These are phyloP conservation scores for Morpho achilles DNA, from an alignment of 2,888 invertebrate genomes.

Conservation along the genomic window DNA sequence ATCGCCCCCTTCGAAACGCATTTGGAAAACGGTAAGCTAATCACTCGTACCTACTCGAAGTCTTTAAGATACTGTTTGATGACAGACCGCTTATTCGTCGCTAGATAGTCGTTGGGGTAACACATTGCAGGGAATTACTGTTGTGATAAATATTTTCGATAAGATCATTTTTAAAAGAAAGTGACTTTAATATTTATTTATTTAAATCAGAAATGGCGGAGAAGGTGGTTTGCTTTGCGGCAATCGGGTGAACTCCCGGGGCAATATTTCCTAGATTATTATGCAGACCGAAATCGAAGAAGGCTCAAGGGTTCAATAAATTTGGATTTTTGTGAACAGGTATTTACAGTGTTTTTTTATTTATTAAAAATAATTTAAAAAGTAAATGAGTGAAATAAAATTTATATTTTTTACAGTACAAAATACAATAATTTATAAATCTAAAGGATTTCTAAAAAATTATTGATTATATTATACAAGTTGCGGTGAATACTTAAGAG, in stretches of 20 bases:
- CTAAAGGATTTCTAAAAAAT: too few relatives aligned
- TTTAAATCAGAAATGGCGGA: conserved; percentile 90
- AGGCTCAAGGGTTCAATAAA: conserved; percentile 94
- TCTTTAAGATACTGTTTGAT: conserved; percentile 41
- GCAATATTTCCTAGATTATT: conserved; percentile 96
- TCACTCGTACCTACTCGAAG: too few relatives aligned
- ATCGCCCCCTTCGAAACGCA: conserved; percentile 94
- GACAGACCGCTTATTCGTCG: conserved; percentile 39
- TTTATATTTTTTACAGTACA: too few relatives aligned
- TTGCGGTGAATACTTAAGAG: too few relatives aligned
- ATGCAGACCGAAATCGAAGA: conserved; percentile 90
- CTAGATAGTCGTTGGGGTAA: conserved; percentile 12
- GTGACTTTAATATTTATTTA: background rate
- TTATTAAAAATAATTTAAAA: conserved; percentile 1
- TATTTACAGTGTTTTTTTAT: conserved; percentile 46
- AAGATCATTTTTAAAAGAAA: background rate
- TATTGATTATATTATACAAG: too few relatives aligned
- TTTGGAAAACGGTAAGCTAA: conserved; percentile 94
- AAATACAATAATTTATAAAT: too few relatives aligned
- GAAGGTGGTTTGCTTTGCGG: conserved; percentile 95
- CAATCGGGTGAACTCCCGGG: conserved; percentile 95
- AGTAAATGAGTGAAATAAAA: too few relatives aligned
- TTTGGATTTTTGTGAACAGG: conserved; percentile 97
- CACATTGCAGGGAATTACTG: conserved; percentile 24
- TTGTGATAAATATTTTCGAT: conserved; percentile 9